Base-by-base conservation (phyloP, 2,888 invertebrate species). In the Petrophora chlorosata region DNA sequence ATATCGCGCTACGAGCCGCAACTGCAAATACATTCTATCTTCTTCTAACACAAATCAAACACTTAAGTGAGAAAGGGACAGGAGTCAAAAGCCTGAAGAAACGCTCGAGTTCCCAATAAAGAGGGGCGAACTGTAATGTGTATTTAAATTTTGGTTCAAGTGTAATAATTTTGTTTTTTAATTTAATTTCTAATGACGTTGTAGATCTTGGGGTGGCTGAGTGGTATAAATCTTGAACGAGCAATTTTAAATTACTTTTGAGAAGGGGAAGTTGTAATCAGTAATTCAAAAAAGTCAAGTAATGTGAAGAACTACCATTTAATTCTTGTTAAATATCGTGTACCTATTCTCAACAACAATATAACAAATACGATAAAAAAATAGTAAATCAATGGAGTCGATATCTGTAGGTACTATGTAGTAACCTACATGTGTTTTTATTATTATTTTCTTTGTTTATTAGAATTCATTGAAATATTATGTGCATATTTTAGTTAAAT, bases 61-160 rank as follows among this genome's bases (percentile, higher is more conserved):
- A 49, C 8, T 34, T 42, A 22, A 65, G 51, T n/a, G 43, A 61
- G 82, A 52, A 70, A 70, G 64, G 76, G 81, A 53, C 54, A 66
- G 46, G 61, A 60, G 33, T 70, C 59, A 63, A 62, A 70, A 65
- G 59, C 68, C 73, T 72, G 73, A 84, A 81, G 84, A 82, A 85
- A 82, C 79, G 78, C 77, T 79, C 79, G 73, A 79, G 76, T 85
- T 84, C 82, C 78, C 86, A 88, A 89, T 89, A 85, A 82, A 85
- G 85, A 86, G 85, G 87, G 90, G 85, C 79, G 82, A 70, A 61
- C 76, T 72, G 77, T 89, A 91, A 89, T 89, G 88, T 81, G 76
- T 85, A 90, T 90, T 90, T 89, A 90, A 90, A 90, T 90, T 87
- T 85, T 75, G 81, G 81, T 82, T 87, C 82, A 79, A 90, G 85